Evolutionary conservation across 2,113 vertebrate species (phyloP), one percentile per base, ranked within the genome.

Genomic region (Corythornis madagascariensis): DNA sequence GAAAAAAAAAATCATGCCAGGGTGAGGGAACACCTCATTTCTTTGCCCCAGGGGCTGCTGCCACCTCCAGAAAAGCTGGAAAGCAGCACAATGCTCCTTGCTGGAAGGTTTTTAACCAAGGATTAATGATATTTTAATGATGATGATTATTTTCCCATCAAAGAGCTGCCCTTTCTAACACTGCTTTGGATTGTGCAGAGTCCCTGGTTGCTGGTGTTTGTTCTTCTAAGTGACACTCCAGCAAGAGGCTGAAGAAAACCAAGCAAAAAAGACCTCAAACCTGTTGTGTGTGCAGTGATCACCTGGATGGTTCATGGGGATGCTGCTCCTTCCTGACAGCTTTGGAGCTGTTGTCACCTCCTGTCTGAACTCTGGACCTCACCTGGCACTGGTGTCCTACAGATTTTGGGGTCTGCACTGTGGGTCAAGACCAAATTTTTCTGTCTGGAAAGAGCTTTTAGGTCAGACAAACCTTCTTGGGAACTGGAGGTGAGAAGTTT

Each of bases 341-440:
- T 79, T 20, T 0, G 0, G 71, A 90, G 79, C 72, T 92, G 86
- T 81, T 67, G 61, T 50, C 74, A 82, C 57, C 88, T 92, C 63
- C 78, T 60, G 57, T 28, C 22, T 2, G 2, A 35, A 29, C 35
- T 8, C 28, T 10, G 50, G 18, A 40, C 31, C 53, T 26, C 1
- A 3, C 75, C 9, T 47, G 40, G 13, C 17, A 31, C 28, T 4
- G 0, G 3, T 4, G 2, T 4, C 28, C n/a, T 55, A 13, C 6
- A 29, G 53, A 75, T 60, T 47, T 5, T 31, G 64, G 56, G 59
- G 28, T 47, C 50, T 0, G 0, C 0, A 61, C 3, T 11, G 11
- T 0, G 3, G 7, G 18, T 18, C 12, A 13, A 12, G 21, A 53
- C 20, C 55, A 73, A 85, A 63, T 29, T 4, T 20, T 4, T 17